Percentiles rank a stretch among this genome's conserved stretches.
phyloP scores from a whole-genome alignment of 2,888 invertebrate genomes.

The Pristionchus fissidentatus region DNA sequence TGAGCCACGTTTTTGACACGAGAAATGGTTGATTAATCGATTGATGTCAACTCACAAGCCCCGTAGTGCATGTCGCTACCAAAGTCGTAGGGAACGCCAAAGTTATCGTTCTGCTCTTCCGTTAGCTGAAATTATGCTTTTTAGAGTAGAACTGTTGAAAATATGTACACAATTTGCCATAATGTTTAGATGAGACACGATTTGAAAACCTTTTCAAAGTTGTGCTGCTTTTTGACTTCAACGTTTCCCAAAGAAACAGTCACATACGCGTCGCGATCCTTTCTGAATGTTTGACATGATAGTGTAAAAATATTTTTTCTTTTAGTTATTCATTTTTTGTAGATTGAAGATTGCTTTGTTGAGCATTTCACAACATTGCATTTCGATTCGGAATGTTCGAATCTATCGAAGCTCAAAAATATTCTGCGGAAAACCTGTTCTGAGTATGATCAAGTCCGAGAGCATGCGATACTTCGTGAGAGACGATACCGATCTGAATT shows the following conservation, averaged over 20 bases:
- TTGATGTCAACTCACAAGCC: constrained; percentile 5
- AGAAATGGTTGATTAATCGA: no score
- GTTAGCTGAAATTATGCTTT: neutral
- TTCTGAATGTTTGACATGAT: neutral
- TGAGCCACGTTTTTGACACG: neutral
- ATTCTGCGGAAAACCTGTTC: constrained; percentile 26
- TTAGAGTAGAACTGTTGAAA: no score
- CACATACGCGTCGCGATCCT: constrained; percentile 41
- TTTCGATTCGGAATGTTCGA: no score
- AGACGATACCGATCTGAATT: constrained; percentile 27
- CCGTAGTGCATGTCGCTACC: constrained; percentile 44
- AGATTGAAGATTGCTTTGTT: no score
- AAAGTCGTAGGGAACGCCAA: constrained; percentile 42
- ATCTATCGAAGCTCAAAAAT: neutral
- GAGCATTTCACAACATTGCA: no score
- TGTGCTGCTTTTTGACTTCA: neutral
- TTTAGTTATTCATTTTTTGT: neutral
- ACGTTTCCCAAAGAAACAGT: neutral
- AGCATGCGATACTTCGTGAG: constrained; percentile 34
- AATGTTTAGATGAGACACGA: neutral
- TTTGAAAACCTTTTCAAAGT: constrained; percentile 15
- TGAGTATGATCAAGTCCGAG: constrained; percentile 38
- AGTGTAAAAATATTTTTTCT: neutral
- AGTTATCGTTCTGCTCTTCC: constrained; percentile 26
- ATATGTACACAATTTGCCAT: no score